These are phyloP conservation scores for Eurypyga helias DNA, from an alignment of 2,113 vertebrate genomes.

Conservation along the genomic window DNA sequence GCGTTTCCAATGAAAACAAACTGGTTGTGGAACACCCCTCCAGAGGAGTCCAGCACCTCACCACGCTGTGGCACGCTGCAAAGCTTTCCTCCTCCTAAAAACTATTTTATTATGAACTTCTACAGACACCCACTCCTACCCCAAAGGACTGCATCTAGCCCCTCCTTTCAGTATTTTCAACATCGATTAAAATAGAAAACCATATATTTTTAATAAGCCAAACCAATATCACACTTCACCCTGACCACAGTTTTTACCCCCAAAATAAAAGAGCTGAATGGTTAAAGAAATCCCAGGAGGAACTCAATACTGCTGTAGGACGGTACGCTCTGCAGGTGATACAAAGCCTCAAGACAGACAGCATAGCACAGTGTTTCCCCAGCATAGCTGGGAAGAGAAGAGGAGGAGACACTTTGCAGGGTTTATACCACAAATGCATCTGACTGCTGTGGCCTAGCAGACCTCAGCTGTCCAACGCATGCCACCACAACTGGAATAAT, in stretches of 20 bases:
- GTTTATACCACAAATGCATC: neutral
- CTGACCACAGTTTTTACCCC: neutral
- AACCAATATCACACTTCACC: neutral
- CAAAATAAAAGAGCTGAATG: neutral
- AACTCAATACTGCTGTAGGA: neutral
- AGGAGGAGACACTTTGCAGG: neutral
- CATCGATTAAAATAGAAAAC: neutral
- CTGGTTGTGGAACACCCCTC: neutral
- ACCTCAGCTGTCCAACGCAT: neutral
- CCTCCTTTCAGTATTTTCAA: neutral
- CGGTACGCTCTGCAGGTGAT: neutral
- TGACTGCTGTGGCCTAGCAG: neutral
- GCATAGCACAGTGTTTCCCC: neutral
- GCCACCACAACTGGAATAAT: neutral
- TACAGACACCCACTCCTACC: neutral
- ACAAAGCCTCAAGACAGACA: neutral
- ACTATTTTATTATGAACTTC: neutral
- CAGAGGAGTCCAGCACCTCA: neutral
- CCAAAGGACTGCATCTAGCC: neutral
- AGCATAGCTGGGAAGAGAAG: fast-evolving
- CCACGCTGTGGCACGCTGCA: neutral
- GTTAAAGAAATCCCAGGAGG: neutral
- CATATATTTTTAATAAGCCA: neutral
- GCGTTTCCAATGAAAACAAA: neutral
- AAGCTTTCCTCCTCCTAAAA: neutral